Conservation (phyloP, 2,888 invertebrate species). For the Orthonychiurus folsomi region DNA sequence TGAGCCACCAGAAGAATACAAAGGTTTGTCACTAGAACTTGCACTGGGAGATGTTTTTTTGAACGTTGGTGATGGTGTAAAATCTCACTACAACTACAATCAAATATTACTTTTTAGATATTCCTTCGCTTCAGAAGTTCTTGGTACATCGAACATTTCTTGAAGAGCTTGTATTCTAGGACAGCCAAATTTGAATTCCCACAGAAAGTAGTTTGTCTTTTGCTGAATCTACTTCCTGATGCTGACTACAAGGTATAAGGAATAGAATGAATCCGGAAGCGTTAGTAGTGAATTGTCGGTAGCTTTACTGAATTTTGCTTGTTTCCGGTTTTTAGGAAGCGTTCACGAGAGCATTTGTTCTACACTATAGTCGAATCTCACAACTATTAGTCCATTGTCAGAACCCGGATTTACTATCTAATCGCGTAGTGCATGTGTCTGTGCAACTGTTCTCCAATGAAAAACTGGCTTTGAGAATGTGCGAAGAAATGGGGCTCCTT, state of each 20-base stretch:
- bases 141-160: slow-evolving; percentile 73
- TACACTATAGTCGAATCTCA: slow-evolving; percentile 91
- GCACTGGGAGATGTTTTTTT: neutral
- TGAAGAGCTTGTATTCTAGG: slow-evolving; percentile 97
- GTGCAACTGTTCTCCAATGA: slow-evolving; percentile 93
- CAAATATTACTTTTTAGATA: slow-evolving; percentile 47
- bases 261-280: too few relatives aligned
- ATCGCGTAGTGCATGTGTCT: slow-evolving; percentile 93
- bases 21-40: slow-evolving; percentile 47
- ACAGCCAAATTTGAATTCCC: slow-evolving; percentile 95
- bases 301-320: too few relatives aligned
- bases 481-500: slow-evolving; percentile 75
- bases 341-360: slow-evolving; percentile 84
- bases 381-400: slow-evolving; percentile 74
- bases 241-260: slow-evolving; percentile 88
- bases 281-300: too few relatives aligned
- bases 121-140: slow-evolving; percentile 67
- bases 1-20: slow-evolving; percentile 64
- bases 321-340: too few relatives aligned
- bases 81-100: neutral
- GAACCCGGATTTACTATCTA: slow-evolving; percentile 85
- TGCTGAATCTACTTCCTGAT: slow-evolving; percentile 91
- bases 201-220: slow-evolving; percentile 86
- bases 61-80: neutral
- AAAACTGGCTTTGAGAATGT: slow-evolving; percentile 79